Percentiles rank a stretch among this genome's conserved stretches.
phyloP scores from a whole-genome alignment of 2,888 invertebrate species.

The Escarpia spicata region DNA sequence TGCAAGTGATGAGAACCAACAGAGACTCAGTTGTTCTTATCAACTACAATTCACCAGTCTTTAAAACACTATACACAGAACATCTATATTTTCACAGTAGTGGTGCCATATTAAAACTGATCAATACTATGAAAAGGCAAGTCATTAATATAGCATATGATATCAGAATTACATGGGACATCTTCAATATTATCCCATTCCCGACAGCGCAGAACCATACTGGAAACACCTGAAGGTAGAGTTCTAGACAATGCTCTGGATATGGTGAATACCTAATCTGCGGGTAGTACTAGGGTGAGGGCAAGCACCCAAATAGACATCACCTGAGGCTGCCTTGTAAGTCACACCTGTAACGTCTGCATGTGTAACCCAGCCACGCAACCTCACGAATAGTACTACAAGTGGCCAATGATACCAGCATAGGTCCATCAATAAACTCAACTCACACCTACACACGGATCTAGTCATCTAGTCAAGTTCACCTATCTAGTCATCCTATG shows the following conservation, averaged over 20 bases:
- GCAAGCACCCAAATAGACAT: not conserved
- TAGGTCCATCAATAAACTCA: not conserved
- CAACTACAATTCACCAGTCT: not conserved
- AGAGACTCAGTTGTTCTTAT: not conserved
- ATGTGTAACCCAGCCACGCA: not conserved
- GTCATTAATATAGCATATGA: too few species aligned
- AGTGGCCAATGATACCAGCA: not conserved
- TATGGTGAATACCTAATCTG: conserved; percentile 2
- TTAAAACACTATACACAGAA: not conserved
- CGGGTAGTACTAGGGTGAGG: not conserved
- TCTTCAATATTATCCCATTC: too few species aligned
- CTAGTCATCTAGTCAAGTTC: not conserved
- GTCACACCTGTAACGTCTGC: not conserved
- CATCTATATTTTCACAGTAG: not conserved
- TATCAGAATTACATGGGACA: too few species aligned
- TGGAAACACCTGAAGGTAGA: not conserved
- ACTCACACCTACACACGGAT: not conserved
- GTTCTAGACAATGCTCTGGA: not conserved
- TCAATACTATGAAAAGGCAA: not conserved
- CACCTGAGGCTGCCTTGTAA: not conserved
- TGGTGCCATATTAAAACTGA: not conserved
- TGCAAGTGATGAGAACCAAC: too few species aligned
- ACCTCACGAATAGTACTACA: not conserved
- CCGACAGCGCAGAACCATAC: not conserved
- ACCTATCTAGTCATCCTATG: not conserved